A percentile compares a stretch with the other conserved stretches of the same genome.
Conservation (phyloP, 2,113 vertebrate genomes). For the Desmodus rotundus region DNA sequence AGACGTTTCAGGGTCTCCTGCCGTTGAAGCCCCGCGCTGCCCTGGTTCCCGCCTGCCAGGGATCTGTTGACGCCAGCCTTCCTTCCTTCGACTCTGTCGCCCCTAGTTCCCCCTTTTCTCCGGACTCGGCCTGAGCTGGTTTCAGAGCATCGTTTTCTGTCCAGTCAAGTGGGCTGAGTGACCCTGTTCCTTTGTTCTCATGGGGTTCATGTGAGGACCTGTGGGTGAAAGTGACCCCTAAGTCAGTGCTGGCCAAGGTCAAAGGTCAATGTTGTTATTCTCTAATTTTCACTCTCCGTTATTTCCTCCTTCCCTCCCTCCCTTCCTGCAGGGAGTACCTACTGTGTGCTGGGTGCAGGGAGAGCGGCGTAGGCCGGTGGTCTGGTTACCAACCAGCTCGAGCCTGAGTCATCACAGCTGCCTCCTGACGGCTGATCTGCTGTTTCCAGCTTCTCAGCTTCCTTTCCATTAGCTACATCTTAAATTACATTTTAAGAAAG, state of each 20-base stretch:
- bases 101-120: not conserved
- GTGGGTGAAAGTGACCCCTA: not conserved
- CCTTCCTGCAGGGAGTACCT: not conserved
- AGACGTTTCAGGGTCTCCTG: not conserved
- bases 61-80: not conserved
- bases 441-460: constrained; percentile 1
- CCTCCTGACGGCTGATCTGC: constrained; percentile 18
- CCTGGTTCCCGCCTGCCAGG: not conserved
- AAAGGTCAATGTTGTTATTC: not conserved
- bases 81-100: not conserved
- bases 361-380: not conserved
- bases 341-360: not conserved
- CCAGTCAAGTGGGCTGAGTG: not conserved
- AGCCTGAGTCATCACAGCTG: constrained; percentile 21
- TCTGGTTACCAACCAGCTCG: not conserved
- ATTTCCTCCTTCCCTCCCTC: too few species aligned
- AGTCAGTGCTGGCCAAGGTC: not conserved
- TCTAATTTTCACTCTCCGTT: not conserved
- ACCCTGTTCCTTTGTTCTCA: not conserved
- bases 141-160: not conserved
- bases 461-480: constrained; percentile 41
- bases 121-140: not conserved
- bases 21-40: not conserved
- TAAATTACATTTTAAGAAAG: constrained; percentile 51
- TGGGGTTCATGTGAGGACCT: not conserved